These are phyloP conservation scores for Ptychobarbus kaznakovi DNA, from an alignment of 2,797 vertebrate species.

Conservation along the genomic window DNA sequence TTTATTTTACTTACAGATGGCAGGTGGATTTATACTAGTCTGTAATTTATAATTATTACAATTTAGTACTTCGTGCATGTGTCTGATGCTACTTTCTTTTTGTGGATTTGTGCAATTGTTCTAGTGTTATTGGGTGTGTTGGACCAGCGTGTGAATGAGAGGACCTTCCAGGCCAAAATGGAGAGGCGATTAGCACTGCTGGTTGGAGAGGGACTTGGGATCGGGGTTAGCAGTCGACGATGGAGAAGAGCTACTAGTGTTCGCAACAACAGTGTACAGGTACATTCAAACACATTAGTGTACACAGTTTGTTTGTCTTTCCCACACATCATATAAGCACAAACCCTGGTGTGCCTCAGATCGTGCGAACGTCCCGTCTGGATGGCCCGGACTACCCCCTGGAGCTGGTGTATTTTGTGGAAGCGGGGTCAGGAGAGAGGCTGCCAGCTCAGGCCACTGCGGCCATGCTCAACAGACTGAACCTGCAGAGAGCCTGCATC, in stretches of 20 bases:
- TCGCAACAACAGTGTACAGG: constrained; percentile 90
- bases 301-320: neutral
- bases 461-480: constrained; percentile 88
- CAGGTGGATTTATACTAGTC: neutral
- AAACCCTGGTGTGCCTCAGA: constrained; percentile 70
- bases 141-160: constrained; percentile 84
- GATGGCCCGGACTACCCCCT: constrained; percentile 84
- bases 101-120: constrained; percentile 39
- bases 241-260: constrained; percentile 89
- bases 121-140: constrained; percentile 91
- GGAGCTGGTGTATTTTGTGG: constrained; percentile 94
- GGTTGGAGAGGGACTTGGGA: constrained; percentile 85
- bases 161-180: constrained; percentile 91
- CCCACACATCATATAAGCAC: constrained; percentile 3
- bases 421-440: constrained; percentile 86
- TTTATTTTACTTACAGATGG: neutral
- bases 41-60: neutral
- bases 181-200: constrained; percentile 91
- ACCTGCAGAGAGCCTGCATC: constrained; percentile 93
- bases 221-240: constrained; percentile 74
- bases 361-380: constrained; percentile 87
- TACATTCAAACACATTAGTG: constrained; percentile 62
- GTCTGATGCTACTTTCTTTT: neutral
- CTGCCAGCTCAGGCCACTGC: constrained; percentile 85
- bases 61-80: neutral